A percentile compares a stretch with the other conserved stretches of the same genome.
These are phyloP conservation scores for Tachystola acroxantha DNA, from an alignment of 2,888 invertebrate species.

Conservation along the genomic window DNA sequence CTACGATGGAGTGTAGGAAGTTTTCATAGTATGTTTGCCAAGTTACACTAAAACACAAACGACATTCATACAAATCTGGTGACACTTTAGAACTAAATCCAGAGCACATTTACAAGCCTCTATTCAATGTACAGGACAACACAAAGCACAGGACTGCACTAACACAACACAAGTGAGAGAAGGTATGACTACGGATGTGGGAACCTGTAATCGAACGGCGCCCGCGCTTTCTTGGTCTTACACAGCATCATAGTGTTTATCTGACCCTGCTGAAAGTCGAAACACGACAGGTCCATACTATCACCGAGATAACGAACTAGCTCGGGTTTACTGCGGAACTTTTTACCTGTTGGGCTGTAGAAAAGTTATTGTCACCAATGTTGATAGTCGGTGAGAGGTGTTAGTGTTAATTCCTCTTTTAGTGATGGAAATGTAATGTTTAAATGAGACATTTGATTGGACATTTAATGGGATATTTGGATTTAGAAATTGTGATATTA, in stretches of 20 bases:
- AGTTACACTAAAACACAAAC: background rate
- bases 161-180: conserved; percentile 72
- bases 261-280: conserved; percentile 90
- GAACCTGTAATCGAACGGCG: conserved; percentile 84
- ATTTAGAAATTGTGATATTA: no score
- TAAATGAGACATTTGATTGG: no score
- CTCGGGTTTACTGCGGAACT: conserved; percentile 89
- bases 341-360: conserved; percentile 88
- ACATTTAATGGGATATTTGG: no score
- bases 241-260: conserved; percentile 83
- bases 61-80: background rate
- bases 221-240: conserved; percentile 84
- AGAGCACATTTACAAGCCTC: conserved; percentile 24
- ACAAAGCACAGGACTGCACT: conserved; percentile 66
- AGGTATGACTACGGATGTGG: conserved; percentile 52
- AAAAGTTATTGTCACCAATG: conserved; percentile 60
- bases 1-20: no score
- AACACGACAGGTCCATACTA: conserved; percentile 86
- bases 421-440: conserved; percentile 34
- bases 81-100: conserved; percentile 11
- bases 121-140: conserved; percentile 39
- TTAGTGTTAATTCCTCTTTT: conserved; percentile 36
- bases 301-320: conserved; percentile 87
- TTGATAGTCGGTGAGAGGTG: conserved; percentile 20
- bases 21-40: no score